Percentiles rank a stretch among this genome's conserved stretches.
Conservation (phyloP, 2,888 invertebrate genomes). For the Abrostola tripartita region DNA sequence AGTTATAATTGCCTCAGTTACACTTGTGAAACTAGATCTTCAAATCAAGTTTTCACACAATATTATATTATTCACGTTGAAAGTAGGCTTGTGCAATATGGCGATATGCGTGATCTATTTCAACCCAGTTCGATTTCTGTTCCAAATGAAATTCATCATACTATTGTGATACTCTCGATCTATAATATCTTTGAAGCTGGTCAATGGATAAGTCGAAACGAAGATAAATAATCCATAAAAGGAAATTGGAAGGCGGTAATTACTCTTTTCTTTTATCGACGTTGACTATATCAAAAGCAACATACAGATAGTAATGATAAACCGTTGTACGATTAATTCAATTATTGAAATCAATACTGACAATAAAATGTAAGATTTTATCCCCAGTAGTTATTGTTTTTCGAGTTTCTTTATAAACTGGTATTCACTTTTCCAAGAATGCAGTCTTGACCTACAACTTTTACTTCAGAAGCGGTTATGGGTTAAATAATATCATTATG, state of each 20-base stretch:
- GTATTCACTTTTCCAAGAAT: not conserved
- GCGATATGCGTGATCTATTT: not conserved
- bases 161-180: too few species aligned
- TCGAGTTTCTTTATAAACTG: constrained; percentile 19
- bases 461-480: not conserved
- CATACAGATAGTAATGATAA: not conserved
- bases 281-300: too few species aligned
- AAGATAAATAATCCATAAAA: too few species aligned
- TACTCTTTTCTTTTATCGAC: too few species aligned
- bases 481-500: too few species aligned
- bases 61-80: not conserved
- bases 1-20: too few species aligned
- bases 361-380: constrained; percentile 23
- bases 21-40: not conserved
- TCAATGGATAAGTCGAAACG: too few species aligned
- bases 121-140: not conserved
- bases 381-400: constrained; percentile 15
- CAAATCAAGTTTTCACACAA: not conserved
- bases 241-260: too few species aligned
- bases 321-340: constrained; percentile 11
- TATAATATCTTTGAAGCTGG: too few species aligned
- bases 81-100: not conserved
- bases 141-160: too few species aligned
- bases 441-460: not conserved
- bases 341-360: constrained; percentile 31